Evolutionary conservation across 2,797 vertebrate species (phyloP), one percentile per base, ranked within the genome.

Genomic region (Bovichtus diacanthus): DNA sequence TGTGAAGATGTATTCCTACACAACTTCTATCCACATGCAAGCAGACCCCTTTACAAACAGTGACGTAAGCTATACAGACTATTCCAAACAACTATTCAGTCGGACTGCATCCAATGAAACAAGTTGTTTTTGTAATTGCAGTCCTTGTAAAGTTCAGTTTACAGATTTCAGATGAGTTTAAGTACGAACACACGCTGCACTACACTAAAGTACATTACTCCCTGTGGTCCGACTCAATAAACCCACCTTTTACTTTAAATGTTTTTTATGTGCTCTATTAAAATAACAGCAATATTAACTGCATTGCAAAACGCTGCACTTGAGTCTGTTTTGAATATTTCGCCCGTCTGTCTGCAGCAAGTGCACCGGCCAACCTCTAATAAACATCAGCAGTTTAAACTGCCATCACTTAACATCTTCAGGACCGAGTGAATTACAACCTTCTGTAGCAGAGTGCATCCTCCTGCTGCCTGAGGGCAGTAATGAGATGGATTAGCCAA

Each of bases 401-500:
- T 55, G 59, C 68, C 64, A 49, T 82, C 85, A 54, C 62, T 86
- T 80, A 65, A 74, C 27, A 59, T 88, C 81, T 86, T 88, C 84
- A 89, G 47, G 31, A 50, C 29, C 2, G 61, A 51, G 54, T 75
- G 71, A 72, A 81, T 78, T 72, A 71, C 58, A 59, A 54, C 47
- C 62, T 68, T 66, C 80, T 39, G 55, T 55, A 39, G 49, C 67
- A 19, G 49, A 65, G 59, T 25, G 70, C 58, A 51, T 82, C 76
- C 51, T 78, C 43, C 23, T 16, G 69, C 62, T 73, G 50, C 68
- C 54, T 3, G 41, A 71, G 12, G 16, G 70, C 78, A n/a, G 51
- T 80, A 81, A 84, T 69, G 66, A 85, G 86, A 86, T 81, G 58
- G 80, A 87, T 89, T 68, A 88, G 62, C 74, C 76, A 67, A 81